Conservation (phyloP, 2,113 vertebrate species). For the Perognathus longimembris region DNA sequence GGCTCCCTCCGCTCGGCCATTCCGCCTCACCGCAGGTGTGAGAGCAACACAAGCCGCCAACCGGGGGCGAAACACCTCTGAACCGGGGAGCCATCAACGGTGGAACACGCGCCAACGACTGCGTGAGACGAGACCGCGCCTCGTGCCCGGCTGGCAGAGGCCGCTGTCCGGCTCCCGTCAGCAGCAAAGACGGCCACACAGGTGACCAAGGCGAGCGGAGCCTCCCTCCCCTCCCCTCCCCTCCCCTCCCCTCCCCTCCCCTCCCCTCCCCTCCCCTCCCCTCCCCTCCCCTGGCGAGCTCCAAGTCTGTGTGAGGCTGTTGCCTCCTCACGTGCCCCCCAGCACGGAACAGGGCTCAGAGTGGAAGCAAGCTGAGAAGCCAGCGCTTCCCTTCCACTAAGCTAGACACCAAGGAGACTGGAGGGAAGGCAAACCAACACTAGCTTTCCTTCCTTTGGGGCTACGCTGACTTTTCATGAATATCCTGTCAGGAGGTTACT, state of each 20-base stretch:
- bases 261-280: too few relatives aligned
- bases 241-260: too few relatives aligned
- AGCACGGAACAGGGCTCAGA: rapidly evolving
- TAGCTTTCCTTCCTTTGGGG: not conserved
- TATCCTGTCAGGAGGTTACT: not conserved
- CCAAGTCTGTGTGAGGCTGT: rapidly evolving
- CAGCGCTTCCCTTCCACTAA: not conserved
- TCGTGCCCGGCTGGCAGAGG: rapidly evolving
- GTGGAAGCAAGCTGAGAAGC: rapidly evolving
- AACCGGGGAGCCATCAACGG: not conserved
- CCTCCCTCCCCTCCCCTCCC: rapidly evolving
- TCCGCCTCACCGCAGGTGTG: not conserved
- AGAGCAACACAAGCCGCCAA: not conserved
- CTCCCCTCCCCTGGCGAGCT: too few relatives aligned
- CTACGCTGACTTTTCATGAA: not conserved
- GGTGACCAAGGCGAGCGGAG: not conserved
- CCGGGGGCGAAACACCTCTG: not conserved
- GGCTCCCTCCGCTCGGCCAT: too few relatives aligned
- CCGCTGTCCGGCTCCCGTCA: not conserved
- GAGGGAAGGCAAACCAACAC: not conserved
- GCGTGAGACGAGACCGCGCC: not conserved
- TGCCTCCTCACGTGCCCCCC: rapidly evolving
- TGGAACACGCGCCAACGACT: too few relatives aligned
- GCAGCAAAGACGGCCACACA: rapidly evolving
- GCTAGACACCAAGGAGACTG: not conserved